Percentiles rank a stretch among this genome's conserved stretches.
These are phyloP conservation scores for Hybognathus amarus DNA, from an alignment of 2,797 vertebrate species.

Conservation along the genomic window DNA sequence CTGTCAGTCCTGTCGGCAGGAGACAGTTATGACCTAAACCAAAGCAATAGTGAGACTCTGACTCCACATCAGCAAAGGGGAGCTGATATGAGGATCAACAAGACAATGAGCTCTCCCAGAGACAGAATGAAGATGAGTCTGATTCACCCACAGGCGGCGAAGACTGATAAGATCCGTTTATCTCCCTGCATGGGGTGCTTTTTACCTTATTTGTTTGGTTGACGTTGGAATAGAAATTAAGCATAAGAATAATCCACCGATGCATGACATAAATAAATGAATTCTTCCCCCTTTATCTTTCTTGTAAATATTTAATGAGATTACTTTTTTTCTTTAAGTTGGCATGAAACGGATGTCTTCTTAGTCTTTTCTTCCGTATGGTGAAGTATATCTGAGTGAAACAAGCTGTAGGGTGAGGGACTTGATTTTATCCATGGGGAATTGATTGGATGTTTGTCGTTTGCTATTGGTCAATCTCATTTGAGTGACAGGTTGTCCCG, in stretches of 20 bases:
- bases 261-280: background rate
- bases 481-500: background rate
- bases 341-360: background rate
- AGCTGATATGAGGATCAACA: slow-evolving; percentile 47
- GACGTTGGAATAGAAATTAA: slow-evolving; percentile 8
- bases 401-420: background rate
- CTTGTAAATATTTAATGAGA: background rate
- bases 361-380: background rate
- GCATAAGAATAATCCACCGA: background rate
- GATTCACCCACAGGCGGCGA: slow-evolving; percentile 21
- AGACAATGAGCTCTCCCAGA: slow-evolving; percentile 45
- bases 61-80: slow-evolving; percentile 15
- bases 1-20: slow-evolving; percentile 75
- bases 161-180: slow-evolving; percentile 36
- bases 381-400: background rate
- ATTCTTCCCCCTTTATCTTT: background rate
- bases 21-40: slow-evolving; percentile 81
- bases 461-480: background rate
- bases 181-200: slow-evolving; percentile 36
- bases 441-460: background rate
- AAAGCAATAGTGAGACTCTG: slow-evolving; percentile 67
- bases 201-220: slow-evolving; percentile 5
- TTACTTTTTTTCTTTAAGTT: background rate
- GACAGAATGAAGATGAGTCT: slow-evolving; percentile 41
- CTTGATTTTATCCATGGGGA: background rate